phyloP scores from a whole-genome alignment of 1,140 invertebrate species.

The Antheraea mylitta region DNA sequence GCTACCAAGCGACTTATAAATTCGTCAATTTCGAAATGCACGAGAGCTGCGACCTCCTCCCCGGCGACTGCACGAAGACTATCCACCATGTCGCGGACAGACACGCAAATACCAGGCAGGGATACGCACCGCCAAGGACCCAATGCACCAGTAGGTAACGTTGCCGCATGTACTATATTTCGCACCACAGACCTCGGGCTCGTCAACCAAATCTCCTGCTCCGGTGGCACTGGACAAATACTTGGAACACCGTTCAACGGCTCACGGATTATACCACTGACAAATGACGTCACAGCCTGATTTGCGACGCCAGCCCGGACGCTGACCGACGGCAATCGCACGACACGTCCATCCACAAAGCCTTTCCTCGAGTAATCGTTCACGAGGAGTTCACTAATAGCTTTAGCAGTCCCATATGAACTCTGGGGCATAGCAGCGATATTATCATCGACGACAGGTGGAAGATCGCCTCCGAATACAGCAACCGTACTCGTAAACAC shows the following conservation, averaged over 20 bases:
- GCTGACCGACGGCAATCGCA: slow-evolving; percentile 58
- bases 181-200: slow-evolving; percentile 36
- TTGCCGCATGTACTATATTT: slow-evolving; percentile 24
- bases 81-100: slow-evolving; percentile 20
- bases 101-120: slow-evolving; percentile 18
- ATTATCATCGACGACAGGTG: slow-evolving; percentile 40
- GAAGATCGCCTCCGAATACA: slow-evolving; percentile 55
- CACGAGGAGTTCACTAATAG: slow-evolving; percentile 58
- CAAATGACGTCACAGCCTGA: slow-evolving; percentile 58
- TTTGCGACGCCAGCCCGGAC: slow-evolving; percentile 54
- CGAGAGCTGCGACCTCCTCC: slow-evolving; percentile 15
- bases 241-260: slow-evolving; percentile 44
- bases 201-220: slow-evolving; percentile 46
- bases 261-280: slow-evolving; percentile 58
- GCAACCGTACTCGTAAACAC: slow-evolving; percentile 55
- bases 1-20: slow-evolving; percentile 13
- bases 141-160: slow-evolving; percentile 7
- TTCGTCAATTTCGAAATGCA: slow-evolving; percentile 18
- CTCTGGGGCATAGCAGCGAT: slow-evolving; percentile 51
- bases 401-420: slow-evolving; percentile 61
- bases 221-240: slow-evolving; percentile 43
- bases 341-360: slow-evolving; percentile 43
- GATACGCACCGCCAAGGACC: slow-evolving; percentile 20
- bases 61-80: slow-evolving; percentile 18
- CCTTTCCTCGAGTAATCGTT: slow-evolving; percentile 58